phyloP scores from a whole-genome alignment of 2,797 vertebrate species.

The Paguma larvata region DNA sequence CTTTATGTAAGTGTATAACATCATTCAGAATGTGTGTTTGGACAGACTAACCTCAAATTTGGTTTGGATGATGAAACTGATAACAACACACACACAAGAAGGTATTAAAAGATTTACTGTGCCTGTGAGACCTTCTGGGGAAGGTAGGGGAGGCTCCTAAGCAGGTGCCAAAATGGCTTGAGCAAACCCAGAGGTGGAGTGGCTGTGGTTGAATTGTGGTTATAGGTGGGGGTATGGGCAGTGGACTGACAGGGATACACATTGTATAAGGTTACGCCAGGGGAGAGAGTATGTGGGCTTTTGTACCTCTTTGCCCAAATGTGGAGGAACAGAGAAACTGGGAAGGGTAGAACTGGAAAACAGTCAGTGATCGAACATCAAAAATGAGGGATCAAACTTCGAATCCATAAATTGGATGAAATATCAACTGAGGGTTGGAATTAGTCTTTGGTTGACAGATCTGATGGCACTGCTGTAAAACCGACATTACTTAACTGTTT shows the following conservation, averaged over 20 bases:
- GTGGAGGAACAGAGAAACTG: not conserved
- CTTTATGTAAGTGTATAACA: not conserved
- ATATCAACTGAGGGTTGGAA: not conserved
- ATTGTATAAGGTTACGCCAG: not conserved
- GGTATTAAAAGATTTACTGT: not conserved
- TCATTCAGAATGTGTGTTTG: not conserved
- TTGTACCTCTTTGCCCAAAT: not conserved
- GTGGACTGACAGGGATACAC: not conserved
- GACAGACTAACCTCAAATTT: not conserved
- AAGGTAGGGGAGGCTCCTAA: not conserved
- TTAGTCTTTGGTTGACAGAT: not conserved
- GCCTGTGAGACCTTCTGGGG: not conserved
- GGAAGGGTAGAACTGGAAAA: not conserved
- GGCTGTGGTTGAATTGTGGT: not conserved
- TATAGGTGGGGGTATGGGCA: not conserved
- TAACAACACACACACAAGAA: not conserved
- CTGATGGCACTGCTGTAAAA: not conserved
- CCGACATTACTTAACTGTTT: not conserved
- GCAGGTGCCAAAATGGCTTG: no score
- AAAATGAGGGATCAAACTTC: not conserved
- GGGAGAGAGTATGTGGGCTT: not conserved
- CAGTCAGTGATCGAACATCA: not conserved
- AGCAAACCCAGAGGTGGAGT: not conserved
- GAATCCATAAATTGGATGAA: not conserved
- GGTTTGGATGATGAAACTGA: not conserved